Evolutionary conservation across 2,888 invertebrate genomes (phyloP), one percentile per base, ranked within the genome.

Genomic region (Melanargia galathea): DNA sequence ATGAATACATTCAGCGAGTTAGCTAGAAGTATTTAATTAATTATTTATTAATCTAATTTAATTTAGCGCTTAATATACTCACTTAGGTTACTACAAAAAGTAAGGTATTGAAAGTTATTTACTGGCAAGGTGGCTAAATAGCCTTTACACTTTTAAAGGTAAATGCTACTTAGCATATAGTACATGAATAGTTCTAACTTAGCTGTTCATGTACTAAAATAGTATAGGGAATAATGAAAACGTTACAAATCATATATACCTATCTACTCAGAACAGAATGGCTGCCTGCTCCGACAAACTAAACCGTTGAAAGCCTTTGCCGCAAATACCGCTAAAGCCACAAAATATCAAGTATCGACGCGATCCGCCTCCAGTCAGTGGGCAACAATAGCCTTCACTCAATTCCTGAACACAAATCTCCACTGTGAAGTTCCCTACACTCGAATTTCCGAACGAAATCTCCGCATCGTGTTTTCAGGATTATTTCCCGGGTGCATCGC

Each of bases 351-450:
- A 63, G 65, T 62, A 63, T 71, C 76, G 76, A 79, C 58, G 64
- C 55, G 45, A 58, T 58, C 55, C 62, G 79, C 78, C 81, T 79
- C 74, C 77, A 79, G 81, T 76, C 78, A 62, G 59, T 72, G 73
- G 71, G 71, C 78, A 81, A 85, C 84, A 86, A 82, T 82, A 75
- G 78, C 73, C 73, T 84, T 80, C 83, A 82, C 86, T 86, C 83
- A 84, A 83, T 83, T 85, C 81, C 79, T 77, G 79, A 81, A 80
- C 82, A 83, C 86, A 84, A 83, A 87, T 84, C 84, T 81, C 82
- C 74, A 72, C 73, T 76, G 70, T 76, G 74, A 74, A 78, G 79
- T 80, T 79, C 79, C 81, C 79, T 83, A 80, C 75, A 71, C 75
- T 77, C 73, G 76, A 79, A 81, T 80, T 82, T 81, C 78, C 56